phyloP scores from a whole-genome alignment of 2,113 vertebrate genomes.

The Desmodus rotundus region DNA sequence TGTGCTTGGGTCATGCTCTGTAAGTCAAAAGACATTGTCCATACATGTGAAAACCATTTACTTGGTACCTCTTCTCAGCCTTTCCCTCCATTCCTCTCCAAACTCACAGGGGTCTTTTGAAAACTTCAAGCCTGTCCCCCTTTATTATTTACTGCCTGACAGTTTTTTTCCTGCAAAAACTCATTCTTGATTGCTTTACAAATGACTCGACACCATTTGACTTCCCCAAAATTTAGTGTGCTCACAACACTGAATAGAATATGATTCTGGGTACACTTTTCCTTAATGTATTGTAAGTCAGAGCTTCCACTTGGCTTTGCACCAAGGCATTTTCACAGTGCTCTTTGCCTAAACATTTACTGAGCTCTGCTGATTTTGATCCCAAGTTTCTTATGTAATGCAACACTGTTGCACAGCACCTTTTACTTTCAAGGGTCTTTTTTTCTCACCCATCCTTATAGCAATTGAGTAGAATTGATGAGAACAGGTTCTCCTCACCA shows the following conservation, averaged over 20 bases:
- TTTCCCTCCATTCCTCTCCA: neutral
- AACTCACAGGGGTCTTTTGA: neutral
- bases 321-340: neutral
- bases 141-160: neutral
- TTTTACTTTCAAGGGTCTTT: neutral
- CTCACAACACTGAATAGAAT: neutral
- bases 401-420: neutral
- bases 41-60: neutral
- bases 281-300: neutral
- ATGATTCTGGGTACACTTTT: neutral
- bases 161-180: neutral
- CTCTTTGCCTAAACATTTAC: neutral
- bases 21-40: neutral
- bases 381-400: neutral
- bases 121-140: neutral
- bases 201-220: neutral
- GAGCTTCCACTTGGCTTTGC: neutral
- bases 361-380: neutral
- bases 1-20: neutral
- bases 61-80: neutral
- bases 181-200: neutral
- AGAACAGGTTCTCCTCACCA: neutral
- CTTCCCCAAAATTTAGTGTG: neutral
- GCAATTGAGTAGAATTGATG: neutral
- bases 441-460: neutral